A percentile compares a stretch with the other conserved stretches of the same genome.
These are phyloP conservation scores for Cydia pomonella DNA, from an alignment of 1,140 invertebrate species.

Conservation along the genomic window DNA sequence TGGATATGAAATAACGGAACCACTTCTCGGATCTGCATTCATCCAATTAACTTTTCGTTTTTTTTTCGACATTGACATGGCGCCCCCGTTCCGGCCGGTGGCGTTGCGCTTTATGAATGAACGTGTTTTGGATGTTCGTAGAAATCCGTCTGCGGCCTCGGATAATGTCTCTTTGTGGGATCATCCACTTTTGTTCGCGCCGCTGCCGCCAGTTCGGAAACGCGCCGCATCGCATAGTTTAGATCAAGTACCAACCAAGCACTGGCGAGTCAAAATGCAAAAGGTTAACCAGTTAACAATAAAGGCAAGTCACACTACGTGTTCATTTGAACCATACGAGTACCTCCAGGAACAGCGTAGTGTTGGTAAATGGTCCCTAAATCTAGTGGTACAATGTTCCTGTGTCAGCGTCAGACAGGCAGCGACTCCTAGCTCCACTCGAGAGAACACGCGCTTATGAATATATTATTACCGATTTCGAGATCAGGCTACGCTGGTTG, in stretches of 20 bases:
- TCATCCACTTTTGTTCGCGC: conserved; percentile 48
- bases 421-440: neutral
- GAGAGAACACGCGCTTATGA: neutral
- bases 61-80: conserved; percentile 41
- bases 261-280: neutral
- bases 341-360: no score
- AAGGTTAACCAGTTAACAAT: neutral
- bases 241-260: neutral
- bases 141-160: conserved; percentile 44
- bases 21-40: conserved; percentile 7
- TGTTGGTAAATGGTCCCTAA: no score
- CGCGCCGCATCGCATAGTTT: conserved; percentile 55
- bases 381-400: no score
- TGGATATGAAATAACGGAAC: conserved; percentile 26
- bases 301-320: no score
- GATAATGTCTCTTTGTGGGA: conserved; percentile 48
- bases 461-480: neutral
- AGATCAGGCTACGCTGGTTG: neutral
- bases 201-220: conserved; percentile 45
- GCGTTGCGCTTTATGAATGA: conserved; percentile 55
- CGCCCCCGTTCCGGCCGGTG: conserved; percentile 51
- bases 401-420: no score
- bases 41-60: conserved; percentile 44
- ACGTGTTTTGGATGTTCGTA: conserved; percentile 58
- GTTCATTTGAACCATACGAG: no score